Conservation (phyloP, 2,797 vertebrate genomes). For the Benthosema pterotum region DNA sequence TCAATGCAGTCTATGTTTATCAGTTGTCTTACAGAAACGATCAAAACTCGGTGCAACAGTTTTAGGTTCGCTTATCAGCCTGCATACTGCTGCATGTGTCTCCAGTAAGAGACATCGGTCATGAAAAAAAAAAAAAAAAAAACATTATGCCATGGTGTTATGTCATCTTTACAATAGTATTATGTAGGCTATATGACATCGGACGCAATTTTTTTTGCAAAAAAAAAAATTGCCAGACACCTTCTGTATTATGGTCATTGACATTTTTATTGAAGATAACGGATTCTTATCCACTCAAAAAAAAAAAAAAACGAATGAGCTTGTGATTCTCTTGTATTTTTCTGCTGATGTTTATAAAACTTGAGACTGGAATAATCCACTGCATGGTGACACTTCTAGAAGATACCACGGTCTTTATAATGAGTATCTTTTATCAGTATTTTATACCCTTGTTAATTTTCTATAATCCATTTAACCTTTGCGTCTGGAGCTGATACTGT, state of each 20-base stretch:
- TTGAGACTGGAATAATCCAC: conserved; percentile 70
- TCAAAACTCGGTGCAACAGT: conserved; percentile 11
- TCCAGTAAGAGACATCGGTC: conserved; percentile 39
- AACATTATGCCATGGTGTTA: conserved; percentile 20
- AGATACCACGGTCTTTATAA: conserved; percentile 79
- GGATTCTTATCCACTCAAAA: conserved; percentile 51
- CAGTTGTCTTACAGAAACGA: conserved; percentile 7
- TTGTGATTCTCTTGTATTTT: conserved; percentile 81
- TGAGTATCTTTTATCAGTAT: conserved; percentile 81
- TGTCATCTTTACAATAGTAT: conserved; percentile 43
- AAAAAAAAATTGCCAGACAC: conserved; percentile 50
- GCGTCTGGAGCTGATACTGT: conserved; percentile 63
- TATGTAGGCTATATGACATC: conserved; percentile 40
- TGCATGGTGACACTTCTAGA: conserved; percentile 82
- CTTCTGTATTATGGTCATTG: conserved; percentile 40
- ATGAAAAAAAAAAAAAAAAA: no score
- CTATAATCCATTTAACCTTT: conserved; percentile 69
- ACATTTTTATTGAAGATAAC: conserved; percentile 49
- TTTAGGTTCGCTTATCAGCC: conserved; percentile 33
- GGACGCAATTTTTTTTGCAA: conserved; percentile 42
- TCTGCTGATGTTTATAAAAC: conserved; percentile 77
- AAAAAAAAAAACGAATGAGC: conserved; percentile 73
- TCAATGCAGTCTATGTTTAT: neutral
- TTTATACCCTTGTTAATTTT: conserved; percentile 84
- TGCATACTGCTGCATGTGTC: conserved; percentile 66